Conservation (phyloP, 2,797 vertebrate species). For the Dromococcyx pavoninus region DNA sequence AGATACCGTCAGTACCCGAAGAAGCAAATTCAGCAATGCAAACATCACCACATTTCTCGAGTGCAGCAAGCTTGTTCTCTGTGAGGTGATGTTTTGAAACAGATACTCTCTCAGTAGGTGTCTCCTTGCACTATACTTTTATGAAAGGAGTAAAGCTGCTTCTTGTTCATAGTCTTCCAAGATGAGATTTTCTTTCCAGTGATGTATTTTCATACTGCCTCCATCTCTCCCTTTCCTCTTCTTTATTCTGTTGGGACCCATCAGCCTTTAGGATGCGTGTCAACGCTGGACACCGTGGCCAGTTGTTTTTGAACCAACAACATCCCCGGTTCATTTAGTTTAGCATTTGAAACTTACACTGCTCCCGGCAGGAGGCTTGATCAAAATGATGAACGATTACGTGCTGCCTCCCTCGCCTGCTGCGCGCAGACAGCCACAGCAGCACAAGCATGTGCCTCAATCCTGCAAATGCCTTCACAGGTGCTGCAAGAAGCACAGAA, state of each 20-base stretch:
- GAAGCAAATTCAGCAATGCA: background rate
- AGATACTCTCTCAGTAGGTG: background rate
- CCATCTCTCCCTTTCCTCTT: background rate
- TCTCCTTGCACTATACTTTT: background rate
- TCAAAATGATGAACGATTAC: background rate
- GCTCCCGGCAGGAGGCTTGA: background rate
- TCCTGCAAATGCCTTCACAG: background rate
- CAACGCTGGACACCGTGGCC: background rate
- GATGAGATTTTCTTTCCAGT: background rate
- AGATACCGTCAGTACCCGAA: background rate
- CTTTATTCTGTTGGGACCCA: background rate
- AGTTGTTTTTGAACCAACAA: background rate
- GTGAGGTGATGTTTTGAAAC: background rate
- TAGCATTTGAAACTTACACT: background rate
- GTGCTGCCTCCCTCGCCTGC: background rate
- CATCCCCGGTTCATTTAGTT: background rate
- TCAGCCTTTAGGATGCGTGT: background rate
- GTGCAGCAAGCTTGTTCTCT: background rate
- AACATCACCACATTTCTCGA: background rate
- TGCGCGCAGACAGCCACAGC: fast-evolving
- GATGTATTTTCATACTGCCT: background rate
- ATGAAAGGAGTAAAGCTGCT: background rate
- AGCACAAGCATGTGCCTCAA: fast-evolving
- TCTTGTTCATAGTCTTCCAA: background rate
- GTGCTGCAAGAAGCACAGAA: background rate